Evolutionary conservation across 2,113 vertebrate genomes (phyloP), one percentile per base, ranked within the genome.

Genomic region (Gopherus evgoodei): DNA sequence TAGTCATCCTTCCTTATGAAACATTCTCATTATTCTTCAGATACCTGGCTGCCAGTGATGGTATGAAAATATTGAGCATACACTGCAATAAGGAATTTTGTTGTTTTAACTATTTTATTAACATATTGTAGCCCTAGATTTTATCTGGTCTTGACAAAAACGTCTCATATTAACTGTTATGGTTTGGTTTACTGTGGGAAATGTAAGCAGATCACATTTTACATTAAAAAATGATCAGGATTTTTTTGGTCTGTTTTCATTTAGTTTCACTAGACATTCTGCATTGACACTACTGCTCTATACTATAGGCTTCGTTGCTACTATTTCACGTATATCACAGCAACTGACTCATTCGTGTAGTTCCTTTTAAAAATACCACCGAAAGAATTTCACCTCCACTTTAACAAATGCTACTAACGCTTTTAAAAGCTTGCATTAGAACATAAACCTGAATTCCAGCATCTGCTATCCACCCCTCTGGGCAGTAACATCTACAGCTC

Each of bases 381-480:
- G 44, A 62, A 90, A 91, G 35, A 44, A 54, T 84, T 94, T 86
- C 29, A 49, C 25, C 78, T 35, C 38, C 83, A 75, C 35, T 93
- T 95, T 90, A 87, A 62, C 1, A 81, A 79, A 84, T 42, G 10
- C n/a, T 83, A 14, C 3, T 38, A 59, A 82, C 6, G 53, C 53
- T 95, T 90, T 94, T 49, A 84, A 96, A 95, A 92, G 62, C 25
- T 47, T 94, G 27, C 59, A 42, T 75, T 94, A 85, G 72, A 80
- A 72, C 89, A 69, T 19, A 89, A 47, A 86, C 2, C 1, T 90
- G 81, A 82, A 53, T 57, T 95, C 72, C 87, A 91, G 25, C 29
- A 76, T 53, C 84, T 86, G 87, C 82, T 85, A 90, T 90, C 78
- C 19, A 35, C 27, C 78, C 52, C 83, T 53, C 65, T 17, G 29